phyloP scores from a whole-genome alignment of 1,140 invertebrate species.

The Penaeus japonicus region DNA sequence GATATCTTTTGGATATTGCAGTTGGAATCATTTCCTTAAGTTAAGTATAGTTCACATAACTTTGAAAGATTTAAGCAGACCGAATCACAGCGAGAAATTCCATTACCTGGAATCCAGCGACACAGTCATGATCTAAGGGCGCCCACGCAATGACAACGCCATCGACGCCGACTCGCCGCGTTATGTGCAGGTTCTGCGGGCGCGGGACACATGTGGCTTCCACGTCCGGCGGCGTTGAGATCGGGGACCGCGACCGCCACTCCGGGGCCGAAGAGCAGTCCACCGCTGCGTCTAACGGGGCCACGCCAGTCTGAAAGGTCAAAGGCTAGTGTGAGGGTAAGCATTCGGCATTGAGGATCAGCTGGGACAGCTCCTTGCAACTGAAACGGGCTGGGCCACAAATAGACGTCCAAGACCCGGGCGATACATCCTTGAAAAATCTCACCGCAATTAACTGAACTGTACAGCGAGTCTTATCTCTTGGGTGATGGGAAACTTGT shows the following conservation, averaged over 20 bases:
- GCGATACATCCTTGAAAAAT: background rate
- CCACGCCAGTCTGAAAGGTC: conserved; percentile 35
- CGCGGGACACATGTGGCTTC: conserved; percentile 49
- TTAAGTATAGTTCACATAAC: too few relatives aligned
- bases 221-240: conserved; percentile 19
- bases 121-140: conserved; percentile 53
- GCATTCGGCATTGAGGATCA: too few relatives aligned
- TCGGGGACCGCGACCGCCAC: conserved; percentile 21
- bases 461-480: background rate
- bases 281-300: conserved; percentile 43
- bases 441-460: background rate
- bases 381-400: background rate
- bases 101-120: conserved; percentile 54
- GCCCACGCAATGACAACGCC: conserved; percentile 57
- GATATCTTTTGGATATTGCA: too few relatives aligned
- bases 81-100: background rate
- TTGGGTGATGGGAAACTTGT: background rate
- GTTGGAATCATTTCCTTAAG: too few relatives aligned
- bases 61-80: too few relatives aligned
- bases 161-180: conserved; percentile 52
- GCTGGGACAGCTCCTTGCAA: too few relatives aligned
- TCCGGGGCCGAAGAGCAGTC: conserved; percentile 49
- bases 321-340: background rate
- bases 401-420: background rate
- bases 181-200: conserved; percentile 48